Evolutionary conservation across 2,113 vertebrate species (phyloP), one percentile per base, ranked within the genome.

Genomic region (Choloepus hoffmanni): DNA sequence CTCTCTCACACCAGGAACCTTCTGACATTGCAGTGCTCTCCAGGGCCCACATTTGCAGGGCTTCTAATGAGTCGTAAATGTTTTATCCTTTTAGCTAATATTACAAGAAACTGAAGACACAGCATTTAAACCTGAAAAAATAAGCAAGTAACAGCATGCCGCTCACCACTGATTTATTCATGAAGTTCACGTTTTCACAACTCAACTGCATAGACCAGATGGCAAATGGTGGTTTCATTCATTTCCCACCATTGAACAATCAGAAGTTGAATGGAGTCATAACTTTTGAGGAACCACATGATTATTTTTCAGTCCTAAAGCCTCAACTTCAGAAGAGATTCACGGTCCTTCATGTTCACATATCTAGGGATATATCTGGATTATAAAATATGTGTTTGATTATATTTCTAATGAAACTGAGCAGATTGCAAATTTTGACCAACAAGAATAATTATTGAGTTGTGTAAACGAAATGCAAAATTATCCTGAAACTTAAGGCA

Each of bases 281-380:
- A 2, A 8, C 21, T 83, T 93, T 78, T 45, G 30, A 74, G 30
- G 50, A 74, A n/a, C 36, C 36, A 36, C 36, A 36, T 40, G 67
- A 45, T 19, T 88, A 60, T n/a, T 48, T 53, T 81, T 48, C 33
- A 28, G 70, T 53, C 50, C 3, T 3, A 50, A 63, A 81, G 1
- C 21, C 24, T 40, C 14, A 23, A 16, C 48, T 84, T 81, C 26
- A 70, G 90, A 73, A 87, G 76, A 90, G 18, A 67, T 24, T 62
- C 60, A 48, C 15, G 2, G 3, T 21, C 2, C 30, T 21, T 48
- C 19, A 8, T 4, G 2, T 13, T n/a, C 4, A 4, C 10, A 4
- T 26, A 83, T 3, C 28, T 55, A 53, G 65, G 36, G 43, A 1
- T 0, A 24, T 19, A 0, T 65, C 45, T 58, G 18, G 68, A 79